These are phyloP conservation scores for Contarinia nasturtii DNA, from an alignment of 1,140 invertebrate genomes.

Conservation along the genomic window DNA sequence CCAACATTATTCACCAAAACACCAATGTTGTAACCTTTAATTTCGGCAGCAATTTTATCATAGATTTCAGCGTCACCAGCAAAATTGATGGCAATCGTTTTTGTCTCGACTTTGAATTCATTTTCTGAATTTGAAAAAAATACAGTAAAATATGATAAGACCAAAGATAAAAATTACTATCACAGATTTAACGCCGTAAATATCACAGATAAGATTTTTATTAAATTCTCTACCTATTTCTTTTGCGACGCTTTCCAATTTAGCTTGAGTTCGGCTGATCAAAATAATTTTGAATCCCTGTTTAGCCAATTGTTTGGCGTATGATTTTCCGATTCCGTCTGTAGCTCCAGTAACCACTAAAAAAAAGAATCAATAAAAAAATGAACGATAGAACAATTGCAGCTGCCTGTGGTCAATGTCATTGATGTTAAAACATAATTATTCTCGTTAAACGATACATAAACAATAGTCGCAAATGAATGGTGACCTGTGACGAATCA, in stretches of 20 bases:
- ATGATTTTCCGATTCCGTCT: slow-evolving; percentile 83
- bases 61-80: slow-evolving; percentile 52
- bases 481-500: not conserved
- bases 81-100: slow-evolving; percentile 72
- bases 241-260: slow-evolving; percentile 58
- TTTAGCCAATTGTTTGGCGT: slow-evolving; percentile 62
- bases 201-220: not conserved
- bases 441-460: not conserved
- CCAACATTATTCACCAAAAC: slow-evolving; percentile 64
- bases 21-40: slow-evolving; percentile 69
- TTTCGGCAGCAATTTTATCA: slow-evolving; percentile 48
- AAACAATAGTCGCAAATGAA: not conserved
- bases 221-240: slow-evolving; percentile 36
- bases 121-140: not conserved
- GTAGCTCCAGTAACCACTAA: slow-evolving; percentile 78
- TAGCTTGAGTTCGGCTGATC: slow-evolving; percentile 66
- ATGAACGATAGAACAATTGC: not conserved
- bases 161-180: not conserved
- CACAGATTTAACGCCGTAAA: not conserved
- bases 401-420: not conserved
- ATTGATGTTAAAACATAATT: not conserved
- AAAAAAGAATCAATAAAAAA: slow-evolving; percentile 10
- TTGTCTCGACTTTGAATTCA: slow-evolving; percentile 59
- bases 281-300: slow-evolving; percentile 72
- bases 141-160: not conserved